Evolutionary conservation across 2,888 invertebrate species (phyloP), one percentile per base, ranked within the genome.

Genomic region (Malthinus flaveolus): DNA sequence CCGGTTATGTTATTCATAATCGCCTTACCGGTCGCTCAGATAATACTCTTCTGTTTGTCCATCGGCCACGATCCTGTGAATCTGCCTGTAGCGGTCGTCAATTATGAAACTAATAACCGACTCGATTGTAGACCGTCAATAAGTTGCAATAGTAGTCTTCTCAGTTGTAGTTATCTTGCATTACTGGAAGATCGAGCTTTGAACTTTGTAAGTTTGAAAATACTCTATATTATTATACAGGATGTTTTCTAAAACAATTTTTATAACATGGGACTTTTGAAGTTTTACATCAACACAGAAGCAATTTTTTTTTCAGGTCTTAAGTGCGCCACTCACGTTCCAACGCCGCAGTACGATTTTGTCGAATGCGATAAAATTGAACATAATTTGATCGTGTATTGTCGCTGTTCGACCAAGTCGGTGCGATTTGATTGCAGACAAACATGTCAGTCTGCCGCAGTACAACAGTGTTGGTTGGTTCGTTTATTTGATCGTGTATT

Each of bases 1-100:
- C 88, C 90, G 0, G 85, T 94, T 34, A 86, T 96, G 83, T 76
- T 89, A 44, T 95, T 95, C 77, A 89, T 95, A 67, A 87, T 94
- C 62, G 88, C 90, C 9, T 81, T 96, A 49, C 96, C 96, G 0
- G 86, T 93, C 1, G 83, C 89, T 1, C 94, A 96, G 81, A 93
- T 92, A 71, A 80, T 94, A 13, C 79, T 96, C 44, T 96, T 95
- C 81, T 95, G 95, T 74, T 79, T 91, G 48, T 90, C 95, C 10
- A 91, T 95, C 67, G 94, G 94, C n/a, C 90, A 90, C 73, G 91
- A 93, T 74, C 94, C 94, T 0, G 80, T 82, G 6, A 88, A 89
- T 9, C 80, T 96, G 1, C 85, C 84, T 39, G 75, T 96, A 36
- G 93, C 90, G 1, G 84, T 95, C 31, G 87, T 93, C 23, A 95